Conservation (phyloP, 2,113 vertebrate genomes). For the Propithecus coquereli region DNA sequence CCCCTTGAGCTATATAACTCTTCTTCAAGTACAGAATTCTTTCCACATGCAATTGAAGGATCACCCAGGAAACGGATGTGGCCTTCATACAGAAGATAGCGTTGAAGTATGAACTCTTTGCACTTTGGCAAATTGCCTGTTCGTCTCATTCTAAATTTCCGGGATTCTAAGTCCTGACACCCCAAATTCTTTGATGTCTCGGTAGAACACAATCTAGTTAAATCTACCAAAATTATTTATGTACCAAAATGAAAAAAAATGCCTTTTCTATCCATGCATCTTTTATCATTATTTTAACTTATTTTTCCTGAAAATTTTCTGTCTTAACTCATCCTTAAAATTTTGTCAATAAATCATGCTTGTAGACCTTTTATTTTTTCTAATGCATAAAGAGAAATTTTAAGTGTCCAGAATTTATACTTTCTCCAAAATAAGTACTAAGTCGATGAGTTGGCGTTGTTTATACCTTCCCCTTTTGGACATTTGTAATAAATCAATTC, state of each 20-base stretch:
- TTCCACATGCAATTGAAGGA: background rate
- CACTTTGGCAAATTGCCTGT: background rate
- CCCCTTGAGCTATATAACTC: background rate
- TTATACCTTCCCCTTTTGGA: background rate
- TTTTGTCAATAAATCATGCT: background rate
- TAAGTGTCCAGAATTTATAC: background rate
- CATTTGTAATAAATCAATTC: slow-evolving; percentile 62
- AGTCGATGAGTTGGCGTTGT: background rate
- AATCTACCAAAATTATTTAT: background rate
- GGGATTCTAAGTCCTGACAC: background rate
- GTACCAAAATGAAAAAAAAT: background rate
- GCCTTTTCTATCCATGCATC: background rate
- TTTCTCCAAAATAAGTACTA: background rate
- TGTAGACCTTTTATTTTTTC: background rate
- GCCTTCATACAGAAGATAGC: background rate
- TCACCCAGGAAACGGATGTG: background rate
- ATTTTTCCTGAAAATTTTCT: background rate
- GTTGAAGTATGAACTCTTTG: background rate
- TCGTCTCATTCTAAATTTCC: background rate
- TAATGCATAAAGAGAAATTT: background rate
- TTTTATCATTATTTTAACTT: background rate
- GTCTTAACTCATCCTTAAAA: background rate
- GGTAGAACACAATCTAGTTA: background rate
- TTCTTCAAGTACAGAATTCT: background rate
- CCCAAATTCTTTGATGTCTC: background rate